These are phyloP conservation scores for Palythoa grandis DNA, from an alignment of 92 coral and sea anemone species.

Conservation along the genomic window DNA sequence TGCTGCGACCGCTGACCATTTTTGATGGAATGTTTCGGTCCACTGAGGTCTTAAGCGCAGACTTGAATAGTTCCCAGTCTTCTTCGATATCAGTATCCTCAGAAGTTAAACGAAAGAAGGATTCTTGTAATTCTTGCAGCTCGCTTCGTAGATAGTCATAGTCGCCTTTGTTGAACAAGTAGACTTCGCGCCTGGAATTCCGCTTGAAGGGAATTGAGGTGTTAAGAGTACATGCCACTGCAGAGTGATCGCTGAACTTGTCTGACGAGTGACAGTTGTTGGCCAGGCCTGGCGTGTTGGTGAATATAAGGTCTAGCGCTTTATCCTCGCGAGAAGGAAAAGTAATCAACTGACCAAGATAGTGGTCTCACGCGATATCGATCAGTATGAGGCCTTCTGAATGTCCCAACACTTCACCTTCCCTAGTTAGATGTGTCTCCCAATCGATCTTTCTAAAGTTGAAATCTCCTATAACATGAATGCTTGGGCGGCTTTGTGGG, in stretches of 20 bases:
- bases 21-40: constrained; percentile 23
- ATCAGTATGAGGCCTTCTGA: constrained; percentile 36
- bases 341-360: constrained; percentile 14
- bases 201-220: constrained; percentile 26
- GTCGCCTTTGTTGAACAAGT: constrained; percentile 37
- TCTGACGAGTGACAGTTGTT: constrained; percentile 17
- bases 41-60: constrained; percentile 18
- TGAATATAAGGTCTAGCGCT: constrained; percentile 19
- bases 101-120: constrained; percentile 25
- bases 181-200: constrained; percentile 18
- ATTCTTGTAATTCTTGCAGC: constrained; percentile 26
- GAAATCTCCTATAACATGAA: constrained; percentile 24
- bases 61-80: constrained; percentile 19
- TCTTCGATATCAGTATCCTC: constrained; percentile 27
- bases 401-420: constrained; percentile 34
- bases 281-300: constrained; percentile 6
- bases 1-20: constrained; percentile 23
- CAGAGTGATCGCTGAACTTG: constrained; percentile 13
- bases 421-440: constrained; percentile 23
- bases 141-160: constrained; percentile 22
- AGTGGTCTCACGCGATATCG: constrained; percentile 37
- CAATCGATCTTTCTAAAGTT: constrained; percentile 31
- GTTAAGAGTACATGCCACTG: no score
- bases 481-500: constrained; percentile 31
- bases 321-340: constrained; percentile 9